A percentile compares a stretch with the other conserved stretches of the same genome.
Evolutionary conservation across 1,140 invertebrate species (phyloP).

Genomic region (Aplysia californica): DNA sequence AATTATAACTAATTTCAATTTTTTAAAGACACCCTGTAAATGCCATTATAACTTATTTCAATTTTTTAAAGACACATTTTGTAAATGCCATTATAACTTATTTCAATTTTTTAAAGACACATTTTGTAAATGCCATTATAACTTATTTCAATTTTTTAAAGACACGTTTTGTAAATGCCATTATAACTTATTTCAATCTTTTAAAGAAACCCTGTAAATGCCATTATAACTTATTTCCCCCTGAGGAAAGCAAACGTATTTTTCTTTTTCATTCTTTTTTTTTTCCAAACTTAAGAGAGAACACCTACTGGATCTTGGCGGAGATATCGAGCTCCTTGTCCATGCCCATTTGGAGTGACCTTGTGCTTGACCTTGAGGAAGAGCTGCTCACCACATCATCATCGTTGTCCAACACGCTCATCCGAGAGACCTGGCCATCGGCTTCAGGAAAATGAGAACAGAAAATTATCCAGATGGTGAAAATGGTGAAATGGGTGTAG

Average conservation of each 20-base stretch:
- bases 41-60: not conserved
- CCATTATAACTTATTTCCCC: too few species aligned
- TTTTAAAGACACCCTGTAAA: not conserved
- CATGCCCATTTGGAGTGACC: conserved; percentile 21
- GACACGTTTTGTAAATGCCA: not conserved
- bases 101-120: too few species aligned
- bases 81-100: too few species aligned
- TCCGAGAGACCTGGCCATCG: conserved; percentile 46
- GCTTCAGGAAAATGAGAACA: conserved; percentile 32
- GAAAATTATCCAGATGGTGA: not conserved
- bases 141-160: not conserved
- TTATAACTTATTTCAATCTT: not conserved
- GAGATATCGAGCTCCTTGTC: conserved; percentile 47
- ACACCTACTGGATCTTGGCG: conserved; percentile 34
- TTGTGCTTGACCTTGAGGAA: conserved; percentile 23
- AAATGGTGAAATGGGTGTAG: not conserved
- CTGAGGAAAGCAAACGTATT: not conserved
- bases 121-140: not conserved
- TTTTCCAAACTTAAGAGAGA: not conserved
- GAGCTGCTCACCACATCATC: conserved; percentile 27
- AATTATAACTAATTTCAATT: not conserved
- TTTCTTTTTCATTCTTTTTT: not conserved
- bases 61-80: too few species aligned
- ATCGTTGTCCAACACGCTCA: conserved; percentile 33
- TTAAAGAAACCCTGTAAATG: not conserved